phyloP scores from a whole-genome alignment of 2,888 invertebrate genomes.

The Dryobotodes eremita region DNA sequence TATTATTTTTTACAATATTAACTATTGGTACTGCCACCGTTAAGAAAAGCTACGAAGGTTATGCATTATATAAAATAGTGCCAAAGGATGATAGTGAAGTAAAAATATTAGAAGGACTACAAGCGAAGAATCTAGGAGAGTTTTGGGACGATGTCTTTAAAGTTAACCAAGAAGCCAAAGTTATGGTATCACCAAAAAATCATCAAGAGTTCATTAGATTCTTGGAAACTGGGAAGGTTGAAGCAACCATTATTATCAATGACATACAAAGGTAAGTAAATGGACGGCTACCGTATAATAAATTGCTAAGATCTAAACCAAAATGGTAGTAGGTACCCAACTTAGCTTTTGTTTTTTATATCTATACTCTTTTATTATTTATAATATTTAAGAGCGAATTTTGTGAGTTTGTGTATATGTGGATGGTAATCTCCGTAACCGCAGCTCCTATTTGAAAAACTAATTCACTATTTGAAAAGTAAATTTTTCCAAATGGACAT shows the following conservation, averaged over 20 bases:
- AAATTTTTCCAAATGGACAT: not conserved
- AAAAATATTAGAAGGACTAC: conserved; percentile 83
- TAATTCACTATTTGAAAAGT: not conserved
- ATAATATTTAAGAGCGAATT: too few species aligned
- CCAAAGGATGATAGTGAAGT: conserved; percentile 88
- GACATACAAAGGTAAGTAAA: conserved; percentile 81
- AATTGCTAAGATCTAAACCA: not conserved
- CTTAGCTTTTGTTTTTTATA: not conserved
- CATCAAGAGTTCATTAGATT: conserved; percentile 69
- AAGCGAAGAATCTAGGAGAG: conserved; percentile 80
- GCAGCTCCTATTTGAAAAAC: not conserved
- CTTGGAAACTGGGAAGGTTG: conserved; percentile 66
- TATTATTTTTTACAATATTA: conserved; percentile 63
- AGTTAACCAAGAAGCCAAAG: conserved; percentile 79
- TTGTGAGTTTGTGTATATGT: not conserved
- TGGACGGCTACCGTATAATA: too few species aligned
- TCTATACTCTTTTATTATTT: too few species aligned
- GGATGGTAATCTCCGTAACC: not conserved
- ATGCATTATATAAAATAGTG: conserved; percentile 90
- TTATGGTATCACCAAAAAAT: conserved; percentile 79
- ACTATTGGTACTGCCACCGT: conserved; percentile 61
- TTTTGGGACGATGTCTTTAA: conserved; percentile 81
- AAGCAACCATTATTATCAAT: conserved; percentile 72
- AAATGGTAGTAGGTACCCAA: not conserved
- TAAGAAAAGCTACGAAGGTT: conserved; percentile 88